A percentile compares a stretch with the other conserved stretches of the same genome.
phyloP scores from a whole-genome alignment of 2,888 invertebrate species.

The Mantis religiosa region DNA sequence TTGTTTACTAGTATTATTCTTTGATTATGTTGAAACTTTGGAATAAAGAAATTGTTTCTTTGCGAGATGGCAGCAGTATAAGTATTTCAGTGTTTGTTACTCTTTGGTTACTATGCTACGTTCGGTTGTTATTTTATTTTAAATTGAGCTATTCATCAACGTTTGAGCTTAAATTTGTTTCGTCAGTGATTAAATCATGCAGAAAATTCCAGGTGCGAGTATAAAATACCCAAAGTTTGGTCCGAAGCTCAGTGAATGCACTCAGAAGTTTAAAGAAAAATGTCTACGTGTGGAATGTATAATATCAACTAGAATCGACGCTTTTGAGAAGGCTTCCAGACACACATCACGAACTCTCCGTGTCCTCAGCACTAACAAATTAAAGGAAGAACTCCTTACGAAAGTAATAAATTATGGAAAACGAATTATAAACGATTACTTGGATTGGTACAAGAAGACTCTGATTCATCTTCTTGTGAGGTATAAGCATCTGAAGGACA shows the following conservation, averaged over 20 bases:
- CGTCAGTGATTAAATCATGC: not conserved
- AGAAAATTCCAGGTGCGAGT: not conserved
- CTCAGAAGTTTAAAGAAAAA: not conserved
- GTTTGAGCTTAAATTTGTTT: not conserved
- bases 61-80: too few species aligned
- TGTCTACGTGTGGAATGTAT: not conserved
- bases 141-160: not conserved
- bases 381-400: too few species aligned
- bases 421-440: not conserved
- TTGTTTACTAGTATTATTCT: too few species aligned
- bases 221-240: not conserved
- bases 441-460: not conserved
- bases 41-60: too few species aligned
- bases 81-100: too few species aligned
- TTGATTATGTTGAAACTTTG: too few species aligned
- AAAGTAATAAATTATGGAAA: not conserved
- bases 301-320: not conserved
- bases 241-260: not conserved
- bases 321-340: not conserved
- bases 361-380: too few species aligned
- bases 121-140: not conserved
- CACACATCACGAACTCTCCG: not conserved
- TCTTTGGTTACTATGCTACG: not conserved
- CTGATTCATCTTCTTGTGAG: not conserved
- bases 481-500: not conserved